Conservation (phyloP, 1,140 invertebrate species). For the Galendromus occidentalis region DNA sequence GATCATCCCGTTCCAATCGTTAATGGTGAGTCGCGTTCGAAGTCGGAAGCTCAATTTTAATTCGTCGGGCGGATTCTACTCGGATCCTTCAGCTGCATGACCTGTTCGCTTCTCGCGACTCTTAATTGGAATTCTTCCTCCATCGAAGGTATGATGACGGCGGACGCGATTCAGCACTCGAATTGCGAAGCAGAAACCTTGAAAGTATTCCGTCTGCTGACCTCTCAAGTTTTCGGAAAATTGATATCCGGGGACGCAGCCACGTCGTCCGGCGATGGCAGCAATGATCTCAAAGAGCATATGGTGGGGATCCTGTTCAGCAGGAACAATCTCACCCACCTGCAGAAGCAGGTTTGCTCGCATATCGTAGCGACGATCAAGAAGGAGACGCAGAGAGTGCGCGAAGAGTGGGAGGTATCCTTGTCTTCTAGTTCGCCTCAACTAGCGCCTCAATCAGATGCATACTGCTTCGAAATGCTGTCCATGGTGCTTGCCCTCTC, state of each 20-base stretch:
- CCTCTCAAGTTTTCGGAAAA: slow-evolving; percentile 80
- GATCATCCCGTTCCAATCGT: slow-evolving; percentile 21
- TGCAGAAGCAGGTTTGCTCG: slow-evolving; percentile 81
- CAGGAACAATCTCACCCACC: slow-evolving; percentile 70
- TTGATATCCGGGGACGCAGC: slow-evolving; percentile 41
- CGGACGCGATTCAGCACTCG: slow-evolving; percentile 43
- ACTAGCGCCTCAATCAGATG: slow-evolving; percentile 41
- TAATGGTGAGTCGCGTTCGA: not conserved
- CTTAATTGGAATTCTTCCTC: too few species aligned
- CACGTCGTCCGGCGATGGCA: slow-evolving; percentile 14
- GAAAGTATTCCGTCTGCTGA: slow-evolving; percentile 77
- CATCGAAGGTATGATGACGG: not conserved
- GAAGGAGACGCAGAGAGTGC: slow-evolving; percentile 57
- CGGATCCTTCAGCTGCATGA: too few species aligned
- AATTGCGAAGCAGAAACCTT: slow-evolving; percentile 80
- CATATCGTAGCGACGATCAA: slow-evolving; percentile 83
- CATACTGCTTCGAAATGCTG: slow-evolving; percentile 92
- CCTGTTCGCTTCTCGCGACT: too few species aligned
- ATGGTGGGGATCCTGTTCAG: slow-evolving; percentile 93
- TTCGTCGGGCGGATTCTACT: too few species aligned
- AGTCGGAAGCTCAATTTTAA: too few species aligned
- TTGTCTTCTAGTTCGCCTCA: slow-evolving; percentile 23
- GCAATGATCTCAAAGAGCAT: slow-evolving; percentile 67
- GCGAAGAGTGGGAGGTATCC: slow-evolving; percentile 64
- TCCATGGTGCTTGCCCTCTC: slow-evolving; percentile 80